phyloP scores from a whole-genome alignment of 2,797 vertebrate species.

The Sphenodon punctatus region DNA sequence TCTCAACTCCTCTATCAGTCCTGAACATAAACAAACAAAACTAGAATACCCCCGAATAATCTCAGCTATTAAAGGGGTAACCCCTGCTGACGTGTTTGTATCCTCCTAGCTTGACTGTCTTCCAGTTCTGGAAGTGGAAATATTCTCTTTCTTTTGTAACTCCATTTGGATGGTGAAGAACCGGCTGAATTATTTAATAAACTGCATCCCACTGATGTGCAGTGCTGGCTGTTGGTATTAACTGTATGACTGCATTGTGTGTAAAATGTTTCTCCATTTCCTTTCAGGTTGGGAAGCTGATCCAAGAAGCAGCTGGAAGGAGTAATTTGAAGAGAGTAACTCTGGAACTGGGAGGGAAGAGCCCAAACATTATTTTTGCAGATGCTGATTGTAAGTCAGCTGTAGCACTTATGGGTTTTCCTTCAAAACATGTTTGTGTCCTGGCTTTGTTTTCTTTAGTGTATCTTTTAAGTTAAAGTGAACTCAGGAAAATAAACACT shows the following conservation, averaged over 20 bases:
- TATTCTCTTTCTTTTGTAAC: not conserved
- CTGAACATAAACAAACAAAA: not conserved
- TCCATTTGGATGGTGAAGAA: constrained; percentile 66
- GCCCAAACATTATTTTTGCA: constrained; percentile 98
- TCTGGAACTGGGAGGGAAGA: constrained; percentile 98
- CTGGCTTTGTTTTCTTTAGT: not conserved
- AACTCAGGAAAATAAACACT: not conserved
- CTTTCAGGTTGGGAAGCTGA: constrained; percentile 94
- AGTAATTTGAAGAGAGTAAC: constrained; percentile 99
- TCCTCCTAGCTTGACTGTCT: not conserved
- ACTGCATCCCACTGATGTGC: constrained; percentile 70
- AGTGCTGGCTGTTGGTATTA: constrained; percentile 58
- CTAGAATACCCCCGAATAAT: not conserved
- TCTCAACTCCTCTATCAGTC: not conserved
- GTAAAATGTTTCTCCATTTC: constrained; percentile 69
- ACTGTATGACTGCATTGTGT: constrained; percentile 49
- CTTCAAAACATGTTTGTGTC: not conserved
- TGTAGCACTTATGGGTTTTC: not conserved
- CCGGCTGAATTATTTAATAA: constrained; percentile 73
- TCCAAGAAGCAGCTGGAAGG: constrained; percentile 98
- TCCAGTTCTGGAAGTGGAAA: not conserved
- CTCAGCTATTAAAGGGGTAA: not conserved
- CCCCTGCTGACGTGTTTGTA: not conserved
- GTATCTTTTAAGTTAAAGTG: not conserved
- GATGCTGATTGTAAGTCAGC: constrained; percentile 96